Evolutionary conservation across 2,113 vertebrate genomes (phyloP).

Genomic region (Hydrolagus affinis): DNA sequence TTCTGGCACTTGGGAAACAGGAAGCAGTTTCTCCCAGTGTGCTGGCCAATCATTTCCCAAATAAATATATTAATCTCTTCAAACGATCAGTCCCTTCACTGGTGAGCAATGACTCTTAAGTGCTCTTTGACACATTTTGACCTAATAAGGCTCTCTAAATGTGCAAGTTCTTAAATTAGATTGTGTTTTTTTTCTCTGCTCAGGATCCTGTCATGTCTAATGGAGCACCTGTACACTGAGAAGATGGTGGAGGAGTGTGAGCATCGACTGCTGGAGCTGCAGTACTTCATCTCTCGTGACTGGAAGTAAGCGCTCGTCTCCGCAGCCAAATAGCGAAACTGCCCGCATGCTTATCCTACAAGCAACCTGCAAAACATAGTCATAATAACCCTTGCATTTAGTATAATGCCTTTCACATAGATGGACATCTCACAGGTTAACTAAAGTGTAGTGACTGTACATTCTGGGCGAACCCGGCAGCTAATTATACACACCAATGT

Average conservation of each 20-base stretch:
- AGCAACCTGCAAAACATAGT: background rate
- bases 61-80: too few species aligned
- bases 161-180: too few species aligned
- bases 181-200: conserved; percentile 26
- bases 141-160: too few species aligned
- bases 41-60: too few species aligned
- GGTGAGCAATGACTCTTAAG: too few species aligned
- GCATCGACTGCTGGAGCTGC: conserved; percentile 82
- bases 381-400: background rate
- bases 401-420: too few species aligned
- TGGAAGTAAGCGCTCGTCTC: conserved; percentile 76
- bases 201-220: conserved; percentile 92
- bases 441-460: background rate
- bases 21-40: too few species aligned
- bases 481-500: background rate
- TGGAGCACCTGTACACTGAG: conserved; percentile 95
- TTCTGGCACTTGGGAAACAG: too few species aligned
- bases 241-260: conserved; percentile 97
- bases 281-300: conserved; percentile 94
- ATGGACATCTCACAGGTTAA: background rate
- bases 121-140: too few species aligned
- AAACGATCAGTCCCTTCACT: too few species aligned
- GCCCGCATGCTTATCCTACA: background rate
- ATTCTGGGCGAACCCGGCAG: background rate
- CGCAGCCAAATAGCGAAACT: background rate